These are phyloP conservation scores for Nannoperca australis DNA, from an alignment of 2,797 vertebrate genomes.

Conservation along the genomic window DNA sequence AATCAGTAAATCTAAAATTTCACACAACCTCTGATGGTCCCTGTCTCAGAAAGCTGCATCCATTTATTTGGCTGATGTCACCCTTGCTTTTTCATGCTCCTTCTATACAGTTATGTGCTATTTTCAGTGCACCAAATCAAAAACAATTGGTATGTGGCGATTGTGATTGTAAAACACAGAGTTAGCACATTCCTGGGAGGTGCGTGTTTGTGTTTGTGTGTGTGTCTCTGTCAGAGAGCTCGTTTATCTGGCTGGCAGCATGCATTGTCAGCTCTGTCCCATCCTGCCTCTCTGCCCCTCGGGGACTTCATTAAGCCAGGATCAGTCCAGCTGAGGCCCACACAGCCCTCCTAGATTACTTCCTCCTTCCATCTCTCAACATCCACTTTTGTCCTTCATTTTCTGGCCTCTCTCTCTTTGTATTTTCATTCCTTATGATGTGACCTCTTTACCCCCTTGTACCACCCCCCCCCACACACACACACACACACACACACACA, in stretches of 20 bases:
- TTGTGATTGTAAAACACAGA: constrained; percentile 39
- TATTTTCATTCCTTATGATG: constrained; percentile 29
- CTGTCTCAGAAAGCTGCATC: neutral
- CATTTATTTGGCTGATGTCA: neutral
- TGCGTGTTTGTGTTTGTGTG: neutral
- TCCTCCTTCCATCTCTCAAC: constrained; percentile 56
- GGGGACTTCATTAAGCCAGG: constrained; percentile 78
- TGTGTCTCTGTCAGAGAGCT: constrained; percentile 32
- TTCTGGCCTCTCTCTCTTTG: constrained; percentile 32
- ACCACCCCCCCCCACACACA: neutral
- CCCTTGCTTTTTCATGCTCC: neutral
- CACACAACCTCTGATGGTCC: neutral
- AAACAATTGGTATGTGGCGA: constrained; percentile 16
- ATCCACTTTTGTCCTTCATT: constrained; percentile 52
- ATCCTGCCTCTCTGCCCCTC: constrained; percentile 65
- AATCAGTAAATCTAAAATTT: neutral
- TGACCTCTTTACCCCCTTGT: constrained; percentile 15
- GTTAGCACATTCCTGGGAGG: constrained; percentile 37
- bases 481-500: neutral
- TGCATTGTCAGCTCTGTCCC: constrained; percentile 71
- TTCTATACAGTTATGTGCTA: neutral
- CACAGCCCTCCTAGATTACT: constrained; percentile 61
- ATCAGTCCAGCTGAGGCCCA: constrained; percentile 78
- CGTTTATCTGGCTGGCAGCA: constrained; percentile 68
- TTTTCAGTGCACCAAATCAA: constrained; percentile 12